Percentiles rank a stretch among this genome's conserved stretches.
These are phyloP conservation scores for Cosmopolites sordidus DNA, from an alignment of 2,888 invertebrate genomes.

Conservation along the genomic window DNA sequence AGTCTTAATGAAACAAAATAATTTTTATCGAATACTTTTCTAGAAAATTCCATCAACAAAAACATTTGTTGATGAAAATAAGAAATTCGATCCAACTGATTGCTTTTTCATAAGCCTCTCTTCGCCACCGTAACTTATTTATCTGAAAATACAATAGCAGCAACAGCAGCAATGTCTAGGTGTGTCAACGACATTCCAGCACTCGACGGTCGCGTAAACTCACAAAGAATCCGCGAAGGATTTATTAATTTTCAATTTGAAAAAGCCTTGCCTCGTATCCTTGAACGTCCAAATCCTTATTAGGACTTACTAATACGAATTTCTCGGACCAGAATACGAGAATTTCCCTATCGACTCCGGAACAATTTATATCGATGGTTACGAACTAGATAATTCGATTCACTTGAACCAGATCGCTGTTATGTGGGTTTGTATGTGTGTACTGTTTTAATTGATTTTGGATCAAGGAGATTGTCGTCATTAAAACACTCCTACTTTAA, in stretches of 20 bases:
- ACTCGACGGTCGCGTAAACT: not conserved
- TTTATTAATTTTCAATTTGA: conserved; percentile 7
- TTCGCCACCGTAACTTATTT: not conserved
- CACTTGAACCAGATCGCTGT: conserved; percentile 5
- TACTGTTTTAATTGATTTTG: conserved; percentile 4
- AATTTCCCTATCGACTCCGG: too few relatives aligned
- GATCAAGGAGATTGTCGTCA: conserved; percentile 7
- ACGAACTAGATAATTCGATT: not conserved
- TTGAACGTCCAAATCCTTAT: conserved; percentile 7
- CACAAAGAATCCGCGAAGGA: conserved; percentile 7
- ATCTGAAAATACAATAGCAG: not conserved
- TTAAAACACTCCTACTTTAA: too few relatives aligned
- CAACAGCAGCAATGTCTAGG: conserved; percentile 8
- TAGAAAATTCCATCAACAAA: too few relatives aligned
- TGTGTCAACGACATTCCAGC: conserved; percentile 26
- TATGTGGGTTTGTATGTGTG: conserved; percentile 1
- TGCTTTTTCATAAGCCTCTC: not conserved
- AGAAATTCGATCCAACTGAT: not conserved
- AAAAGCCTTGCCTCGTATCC: conserved; percentile 11
- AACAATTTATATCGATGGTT: too few relatives aligned
- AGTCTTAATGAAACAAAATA: too few relatives aligned
- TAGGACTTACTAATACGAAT: not conserved
- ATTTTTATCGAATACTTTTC: too few relatives aligned
- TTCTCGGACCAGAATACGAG: too few relatives aligned
- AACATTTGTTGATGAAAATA: too few relatives aligned